Evolutionary conservation across 2,888 invertebrate species (phyloP), one percentile per base, ranked within the genome.

Genomic region (Stictocephala bisonia): DNA sequence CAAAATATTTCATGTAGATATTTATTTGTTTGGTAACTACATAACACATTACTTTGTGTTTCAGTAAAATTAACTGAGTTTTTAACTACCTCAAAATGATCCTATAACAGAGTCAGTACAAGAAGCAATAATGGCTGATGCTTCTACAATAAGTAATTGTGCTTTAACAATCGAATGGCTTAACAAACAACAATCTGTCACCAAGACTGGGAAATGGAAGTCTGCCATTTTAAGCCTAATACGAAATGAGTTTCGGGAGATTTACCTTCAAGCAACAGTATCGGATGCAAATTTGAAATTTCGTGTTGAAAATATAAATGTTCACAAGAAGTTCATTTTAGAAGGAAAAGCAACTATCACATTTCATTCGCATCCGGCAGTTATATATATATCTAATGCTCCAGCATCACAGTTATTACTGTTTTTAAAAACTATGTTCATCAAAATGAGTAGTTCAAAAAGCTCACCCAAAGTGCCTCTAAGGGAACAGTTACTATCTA

Each of bases 291-390:
- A 82, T 4, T 86, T 90, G 6, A 91, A 91, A 81, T 86, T 94
- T 68, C 86, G 88, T 58, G 79, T 96, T 3, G 91, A 91, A 84
- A 90, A 90, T 68, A 88, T 95, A 9, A 89, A 89, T 78, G 90
- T 97, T 0, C 93, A 94, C 81, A 95, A 94, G 80, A 94, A 93
- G 76, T 94, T 94, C 80, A 92, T 93, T 90, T 86, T 86, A 1
- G 96, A 97, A 84, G 97, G 97, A 0, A 97, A 96, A 86, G 94
- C 96, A 0, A 93, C 95, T 1, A 90, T 97, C 3, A 92, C 91
- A 80, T 93, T 97, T 79, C 89, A 90, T 80, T 88, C 90, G 15
- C 89, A 89, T 26, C 89, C 89, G 27, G 91, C 93, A 78, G 90
- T 91, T 0, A 81, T 96, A 48, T 91, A 93, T 81, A 82, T 97